Evolutionary conservation across 1,140 invertebrate species (phyloP).

Genomic region (Thaumatotibia leucotreta): DNA sequence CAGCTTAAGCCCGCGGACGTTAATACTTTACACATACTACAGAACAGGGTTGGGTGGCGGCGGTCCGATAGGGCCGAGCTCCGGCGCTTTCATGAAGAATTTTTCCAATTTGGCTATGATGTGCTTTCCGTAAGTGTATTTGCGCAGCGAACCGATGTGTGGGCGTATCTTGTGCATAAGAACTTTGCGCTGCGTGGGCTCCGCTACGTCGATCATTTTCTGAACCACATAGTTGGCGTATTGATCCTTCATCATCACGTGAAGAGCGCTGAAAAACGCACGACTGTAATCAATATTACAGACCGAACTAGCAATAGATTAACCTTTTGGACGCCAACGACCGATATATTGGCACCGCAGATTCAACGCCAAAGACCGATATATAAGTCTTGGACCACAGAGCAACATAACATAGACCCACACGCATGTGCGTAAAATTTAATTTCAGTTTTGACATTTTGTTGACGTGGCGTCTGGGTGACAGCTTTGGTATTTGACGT

Average conservation of each 20-base stretch:
- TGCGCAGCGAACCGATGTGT: conserved; percentile 95
- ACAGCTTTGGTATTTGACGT: no score
- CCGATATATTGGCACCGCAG: no score
- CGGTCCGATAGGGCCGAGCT: conserved; percentile 88
- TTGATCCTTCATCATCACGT: conserved; percentile 99
- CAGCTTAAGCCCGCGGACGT: conserved; percentile 43
- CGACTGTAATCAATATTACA: conserved; percentile 24
- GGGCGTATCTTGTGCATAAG: conserved; percentile 99
- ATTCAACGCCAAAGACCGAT: no score
- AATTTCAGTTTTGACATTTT: no score
- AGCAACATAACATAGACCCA: no score
- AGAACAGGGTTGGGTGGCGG: conserved; percentile 80
- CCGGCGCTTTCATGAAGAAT: conserved; percentile 91
- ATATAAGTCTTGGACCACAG: no score
- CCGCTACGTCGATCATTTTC: conserved; percentile 99
- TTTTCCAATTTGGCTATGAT: conserved; percentile 99
- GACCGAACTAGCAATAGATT: background rate
- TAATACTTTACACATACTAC: conserved; percentile 61
- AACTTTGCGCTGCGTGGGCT: conserved; percentile 97
- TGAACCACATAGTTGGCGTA: conserved; percentile 99
- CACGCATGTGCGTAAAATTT: no score
- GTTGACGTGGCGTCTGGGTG: no score
- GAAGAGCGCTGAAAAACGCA: conserved; percentile 85
- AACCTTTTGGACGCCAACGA: no score
- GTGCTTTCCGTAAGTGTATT: conserved; percentile 99